Evolutionary conservation across 2,888 invertebrate species (phyloP), one percentile per base, ranked within the genome.

Genomic region (Ophioninae sp.): DNA sequence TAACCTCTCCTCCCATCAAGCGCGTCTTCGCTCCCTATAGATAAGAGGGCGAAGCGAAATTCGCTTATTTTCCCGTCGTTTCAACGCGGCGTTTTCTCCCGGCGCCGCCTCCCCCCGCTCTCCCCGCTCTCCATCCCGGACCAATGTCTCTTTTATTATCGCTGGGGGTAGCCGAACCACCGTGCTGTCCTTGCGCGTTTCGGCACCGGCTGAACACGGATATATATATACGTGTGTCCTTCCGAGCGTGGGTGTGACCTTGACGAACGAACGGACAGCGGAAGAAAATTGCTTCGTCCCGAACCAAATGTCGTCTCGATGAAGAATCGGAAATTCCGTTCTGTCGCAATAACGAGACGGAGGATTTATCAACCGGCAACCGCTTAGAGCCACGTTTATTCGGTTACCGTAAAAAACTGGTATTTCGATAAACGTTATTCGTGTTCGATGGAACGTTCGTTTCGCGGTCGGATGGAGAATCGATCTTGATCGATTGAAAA

Each of bases 51-150:
- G 87, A 87, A 89, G 88, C 90, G 89, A 92, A 93, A 93, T 92
- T 91, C 89, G 91, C 91, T 92, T 93, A 92, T 92, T 92, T 92
- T 93, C 90, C 87, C 92, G 92, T 92, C 92, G 90, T 89, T 89
- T 88, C 89, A 87, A 86, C 91, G 89, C 89, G 90, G 91, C 92
- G 91, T 92, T 92, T 92, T 91, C 91, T 91, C 90, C n/a, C n/a
- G n/a, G n/a, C 86, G 75, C 62, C 56, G 21, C 10, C 57, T 59
- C 57, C 57, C 20, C 90, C 86, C 79, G 62, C 41, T n/a, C 10
- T 50, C 64, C 44, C 50, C 17, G 41, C 62, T 50, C 30, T 65
- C 37, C 20, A 41, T n/a, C 39, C 10, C 13, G 65, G 85, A 82
- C 70, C 85, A 86, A 87, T 88, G 88, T 30, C 77, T 89, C 87